A percentile compares a stretch with the other conserved stretches of the same genome.
Evolutionary conservation across 2,113 vertebrate species (phyloP).

Genomic region (Engystomops pustulosus): DNA sequence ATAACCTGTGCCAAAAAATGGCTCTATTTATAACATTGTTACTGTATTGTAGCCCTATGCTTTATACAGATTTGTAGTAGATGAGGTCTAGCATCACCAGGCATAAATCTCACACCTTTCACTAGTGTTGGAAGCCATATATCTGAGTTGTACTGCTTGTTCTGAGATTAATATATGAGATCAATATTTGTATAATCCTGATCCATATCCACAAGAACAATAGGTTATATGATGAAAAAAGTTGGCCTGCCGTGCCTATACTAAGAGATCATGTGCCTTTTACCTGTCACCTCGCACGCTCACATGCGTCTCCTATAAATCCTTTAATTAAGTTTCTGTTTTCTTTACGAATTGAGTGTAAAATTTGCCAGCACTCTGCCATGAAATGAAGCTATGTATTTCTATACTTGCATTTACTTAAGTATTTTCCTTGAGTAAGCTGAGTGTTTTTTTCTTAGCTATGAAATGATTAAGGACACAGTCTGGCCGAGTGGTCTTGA

Average conservation of each 20-base stretch:
- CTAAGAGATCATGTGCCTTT: not conserved
- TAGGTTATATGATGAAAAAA: not conserved
- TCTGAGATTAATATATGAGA: not conserved
- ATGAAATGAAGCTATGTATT: not conserved
- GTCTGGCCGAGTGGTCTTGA: rapidly evolving
- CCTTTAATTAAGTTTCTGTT: conserved; percentile 51
- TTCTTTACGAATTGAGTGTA: conserved; percentile 54
- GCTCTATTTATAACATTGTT: too few relatives aligned
- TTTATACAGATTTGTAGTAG: too few relatives aligned
- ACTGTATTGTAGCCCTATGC: too few relatives aligned
- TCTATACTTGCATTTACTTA: not conserved
- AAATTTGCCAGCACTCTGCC: not conserved
- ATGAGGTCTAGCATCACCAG: not conserved
- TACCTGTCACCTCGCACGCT: conserved; percentile 31
- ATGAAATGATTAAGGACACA: not conserved
- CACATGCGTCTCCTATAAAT: conserved; percentile 37
- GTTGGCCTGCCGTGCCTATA: not conserved
- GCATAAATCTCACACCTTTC: not conserved
- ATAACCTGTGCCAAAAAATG: too few relatives aligned
- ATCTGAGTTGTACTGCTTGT: not conserved
- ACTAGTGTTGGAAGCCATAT: not conserved
- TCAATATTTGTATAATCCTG: not conserved
- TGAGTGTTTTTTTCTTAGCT: not conserved
- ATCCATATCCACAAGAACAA: not conserved
- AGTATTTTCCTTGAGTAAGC: not conserved